Base-by-base conservation (phyloP, 2,888 invertebrate genomes). In the Polietes domitor region DNA sequence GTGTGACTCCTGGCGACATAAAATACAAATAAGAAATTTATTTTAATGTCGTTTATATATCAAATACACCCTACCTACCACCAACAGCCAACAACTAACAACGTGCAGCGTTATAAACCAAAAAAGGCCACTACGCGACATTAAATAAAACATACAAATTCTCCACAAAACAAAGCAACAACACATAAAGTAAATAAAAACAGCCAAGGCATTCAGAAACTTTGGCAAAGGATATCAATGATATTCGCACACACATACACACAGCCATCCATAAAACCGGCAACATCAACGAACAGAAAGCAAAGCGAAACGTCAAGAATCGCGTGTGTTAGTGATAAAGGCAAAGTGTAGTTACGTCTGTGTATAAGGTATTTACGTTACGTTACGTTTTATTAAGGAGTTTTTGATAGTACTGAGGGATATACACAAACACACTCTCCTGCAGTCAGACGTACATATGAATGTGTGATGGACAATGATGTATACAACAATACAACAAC, bases 1-100 rank as follows among this genome's bases (percentile, higher is more conserved):
- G 37, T 74, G 53, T 74, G 75, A 81, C 77, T 77, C 65, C 79
- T 81, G 75, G 78, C 71, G 83, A 83, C 83, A 83, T 82, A 82
- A 85, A 83, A 86, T 85, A 85, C 85, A 86, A 86, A 86, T 84
- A 84, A 82, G 85, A 84, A 86, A 86, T 86, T 83, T 84, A 85
- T 86, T 86, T 85, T 86, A 85, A 86, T 86, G 82, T 79, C 86
- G 80, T 74, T 82, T 82, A 86, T 80, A 83, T 85, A 85, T 86
- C 77, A 83, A 85, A 85, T 47, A 65, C 77, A 73, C 58, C 73
- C 28, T 78, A 74, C 72, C 28, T 70, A 47, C 70, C 21, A 76
- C 58, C 70, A 24, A 63, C 58, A 70, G 43, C 2, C 61, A 32
- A 68, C 37, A 63, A 63, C 63, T 37, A 41, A 3, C 32, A 50